These are phyloP conservation scores for Ceratina calcarata DNA, from an alignment of 1,140 invertebrate species.

Conservation along the genomic window DNA sequence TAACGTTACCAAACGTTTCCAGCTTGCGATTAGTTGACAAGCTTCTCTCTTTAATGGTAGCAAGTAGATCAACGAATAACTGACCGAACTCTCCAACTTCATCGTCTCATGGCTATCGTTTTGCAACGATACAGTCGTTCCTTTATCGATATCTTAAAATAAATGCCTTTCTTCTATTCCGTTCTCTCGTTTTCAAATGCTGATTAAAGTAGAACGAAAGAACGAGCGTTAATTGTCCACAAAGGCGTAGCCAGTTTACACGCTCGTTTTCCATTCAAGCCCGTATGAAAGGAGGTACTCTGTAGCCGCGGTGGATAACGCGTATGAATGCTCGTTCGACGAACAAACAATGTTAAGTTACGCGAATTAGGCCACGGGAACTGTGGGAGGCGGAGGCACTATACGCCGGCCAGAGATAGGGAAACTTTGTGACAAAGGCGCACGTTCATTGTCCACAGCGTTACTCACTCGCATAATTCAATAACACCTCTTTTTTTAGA, in stretches of 20 bases:
- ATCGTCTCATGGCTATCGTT: not conserved
- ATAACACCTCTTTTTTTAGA: conserved; percentile 20
- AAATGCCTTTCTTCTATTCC: too few relatives aligned
- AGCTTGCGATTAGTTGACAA: not conserved
- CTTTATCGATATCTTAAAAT: too few relatives aligned
- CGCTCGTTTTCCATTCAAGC: not conserved
- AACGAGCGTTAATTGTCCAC: conserved; percentile 18
- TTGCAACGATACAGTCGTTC: too few relatives aligned
- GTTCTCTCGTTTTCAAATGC: not conserved
- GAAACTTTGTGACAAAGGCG: conserved; percentile 40
- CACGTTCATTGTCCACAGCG: not conserved
- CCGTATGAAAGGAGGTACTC: conserved; percentile 15
- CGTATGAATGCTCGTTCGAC: conserved; percentile 28
- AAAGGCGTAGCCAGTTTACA: not conserved
- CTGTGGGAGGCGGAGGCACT: not conserved
- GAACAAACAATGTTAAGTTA: conserved; percentile 41
- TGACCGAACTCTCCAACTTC: not conserved
- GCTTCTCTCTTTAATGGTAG: not conserved
- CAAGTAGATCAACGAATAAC: not conserved
- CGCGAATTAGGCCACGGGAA: conserved; percentile 37
- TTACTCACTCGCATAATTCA: conserved; percentile 12
- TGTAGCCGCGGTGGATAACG: conserved; percentile 6
- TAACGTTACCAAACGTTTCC: conserved; percentile 6
- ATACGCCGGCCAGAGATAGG: conserved; percentile 30
- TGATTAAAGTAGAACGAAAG: not conserved